These are phyloP conservation scores for Penaeus chinensis DNA, from an alignment of 1,140 invertebrate species.

Conservation along the genomic window DNA sequence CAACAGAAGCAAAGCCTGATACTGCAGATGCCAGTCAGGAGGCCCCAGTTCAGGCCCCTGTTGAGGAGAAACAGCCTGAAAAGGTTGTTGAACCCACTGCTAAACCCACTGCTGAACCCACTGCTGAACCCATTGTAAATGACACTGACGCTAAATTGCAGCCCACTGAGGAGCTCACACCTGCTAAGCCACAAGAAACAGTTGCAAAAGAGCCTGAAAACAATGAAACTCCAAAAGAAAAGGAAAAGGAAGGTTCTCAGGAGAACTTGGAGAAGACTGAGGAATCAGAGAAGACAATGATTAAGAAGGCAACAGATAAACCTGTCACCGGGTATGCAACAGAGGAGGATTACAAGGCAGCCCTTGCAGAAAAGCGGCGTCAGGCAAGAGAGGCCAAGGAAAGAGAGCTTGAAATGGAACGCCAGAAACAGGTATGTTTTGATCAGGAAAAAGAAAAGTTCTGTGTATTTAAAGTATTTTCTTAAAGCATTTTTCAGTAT, in stretches of 20 bases:
- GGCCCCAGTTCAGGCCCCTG: no score
- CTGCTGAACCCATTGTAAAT: neutral
- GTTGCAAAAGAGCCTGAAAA: slow-evolving; percentile 69
- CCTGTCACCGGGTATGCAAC: slow-evolving; percentile 66
- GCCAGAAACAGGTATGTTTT: slow-evolving; percentile 75
- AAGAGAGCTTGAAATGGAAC: slow-evolving; percentile 84
- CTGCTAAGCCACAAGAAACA: slow-evolving; percentile 43
- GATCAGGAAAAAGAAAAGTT: neutral
- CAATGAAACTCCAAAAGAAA: slow-evolving; percentile 66
- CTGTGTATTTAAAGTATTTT: neutral
- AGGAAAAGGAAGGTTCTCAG: slow-evolving; percentile 59
- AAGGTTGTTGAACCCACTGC: neutral
- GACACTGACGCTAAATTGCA: no score
- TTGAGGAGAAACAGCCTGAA: neutral
- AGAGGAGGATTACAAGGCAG: slow-evolving; percentile 90
- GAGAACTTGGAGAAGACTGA: slow-evolving; percentile 68
- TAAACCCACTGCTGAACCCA: neutral
- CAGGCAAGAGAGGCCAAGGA: slow-evolving; percentile 87
- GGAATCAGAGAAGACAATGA: slow-evolving; percentile 45
- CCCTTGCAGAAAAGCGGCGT: slow-evolving; percentile 84
- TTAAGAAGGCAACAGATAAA: slow-evolving; percentile 56
- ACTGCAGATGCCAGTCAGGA: neutral
- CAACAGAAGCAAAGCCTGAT: slow-evolving; percentile 9
- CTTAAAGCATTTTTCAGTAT: no score
- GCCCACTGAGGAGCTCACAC: slow-evolving; percentile 24